Evolutionary conservation across 2,888 invertebrate genomes (phyloP), one percentile per base, ranked within the genome.

Genomic region (Tachina lurida): DNA sequence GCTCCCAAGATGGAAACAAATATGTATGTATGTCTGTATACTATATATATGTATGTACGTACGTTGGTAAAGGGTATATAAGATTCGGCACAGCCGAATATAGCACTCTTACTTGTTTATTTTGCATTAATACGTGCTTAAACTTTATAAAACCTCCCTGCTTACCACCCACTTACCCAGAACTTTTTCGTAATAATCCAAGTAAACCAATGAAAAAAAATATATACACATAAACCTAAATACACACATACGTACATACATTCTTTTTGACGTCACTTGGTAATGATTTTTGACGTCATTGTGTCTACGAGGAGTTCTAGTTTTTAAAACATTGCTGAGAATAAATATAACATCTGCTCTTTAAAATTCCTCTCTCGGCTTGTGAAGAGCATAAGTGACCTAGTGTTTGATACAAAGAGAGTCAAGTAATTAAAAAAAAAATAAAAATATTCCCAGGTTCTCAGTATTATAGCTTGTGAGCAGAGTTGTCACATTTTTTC

Each of bases 271-370:
- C 86, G 86, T 86, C 86, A 86, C 43, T 43, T 67, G 31, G 12
- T 67, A 62, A 49, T 45, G 52, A 43, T 56, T 75, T 76, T 80
- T 86, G 86, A 86, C 86, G 86, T 86, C 86, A 86, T 83, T 62
- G 71, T 63, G 76, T 83, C 76, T 86, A 73, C 70, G 73, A 83
- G 67, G 67, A 83, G 62, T 39, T 83, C 79, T 68, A 80, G 62
- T 58, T 85, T 74, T 49, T 1, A 74, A 54, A 62, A 13, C 10
- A 45, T 54, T 41, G n/a, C 17, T 43, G 31, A 67, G 58, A 54
- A 62, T 54, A 15, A 22, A 43, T 15, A 54, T 43, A 54, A 67
- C 19, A 19, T 22, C 15, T 31, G 31, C 13, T 22, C 13, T 65
- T 47, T 47, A n/a, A 10, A 17, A 17, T 52, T 49, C 17, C 39